phyloP scores from a whole-genome alignment of 2,113 vertebrate species.

The Lepus timidus region DNA sequence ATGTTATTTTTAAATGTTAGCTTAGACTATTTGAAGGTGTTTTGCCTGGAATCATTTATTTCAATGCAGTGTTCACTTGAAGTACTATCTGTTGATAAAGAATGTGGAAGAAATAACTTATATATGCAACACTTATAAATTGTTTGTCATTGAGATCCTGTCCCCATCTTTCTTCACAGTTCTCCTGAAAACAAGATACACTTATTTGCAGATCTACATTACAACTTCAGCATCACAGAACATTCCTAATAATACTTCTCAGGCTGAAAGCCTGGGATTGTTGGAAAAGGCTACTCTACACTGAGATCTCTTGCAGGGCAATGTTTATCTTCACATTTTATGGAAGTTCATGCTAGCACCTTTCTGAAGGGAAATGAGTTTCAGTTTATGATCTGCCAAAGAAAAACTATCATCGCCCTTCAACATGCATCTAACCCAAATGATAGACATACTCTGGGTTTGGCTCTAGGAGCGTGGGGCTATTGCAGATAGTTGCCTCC shows the following conservation, averaged over 20 bases:
- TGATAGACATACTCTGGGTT: background rate
- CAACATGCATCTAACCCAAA: background rate
- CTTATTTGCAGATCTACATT: constrained; percentile 64
- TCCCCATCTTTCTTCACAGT: background rate
- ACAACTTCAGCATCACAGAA: constrained; percentile 61
- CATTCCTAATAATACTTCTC: background rate
- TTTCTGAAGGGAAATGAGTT: background rate
- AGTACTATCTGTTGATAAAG: background rate
- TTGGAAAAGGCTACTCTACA: background rate
- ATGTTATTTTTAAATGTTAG: background rate
- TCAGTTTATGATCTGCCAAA: background rate
- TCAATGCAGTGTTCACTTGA: background rate
- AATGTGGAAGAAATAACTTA: background rate
- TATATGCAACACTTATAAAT: background rate
- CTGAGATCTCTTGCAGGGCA: background rate
- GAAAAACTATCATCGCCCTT: constrained; percentile 20
- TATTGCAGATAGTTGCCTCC: background rate
- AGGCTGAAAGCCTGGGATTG: background rate
- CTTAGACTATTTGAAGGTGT: background rate
- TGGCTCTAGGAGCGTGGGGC: background rate
- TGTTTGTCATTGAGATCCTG: background rate
- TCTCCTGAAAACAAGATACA: background rate
- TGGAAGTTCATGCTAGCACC: background rate
- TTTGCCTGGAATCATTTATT: background rate
- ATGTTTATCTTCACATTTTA: background rate